Base-by-base conservation (phyloP, 1,140 invertebrate genomes). In the Drosophila pseudoobscura region DNA sequence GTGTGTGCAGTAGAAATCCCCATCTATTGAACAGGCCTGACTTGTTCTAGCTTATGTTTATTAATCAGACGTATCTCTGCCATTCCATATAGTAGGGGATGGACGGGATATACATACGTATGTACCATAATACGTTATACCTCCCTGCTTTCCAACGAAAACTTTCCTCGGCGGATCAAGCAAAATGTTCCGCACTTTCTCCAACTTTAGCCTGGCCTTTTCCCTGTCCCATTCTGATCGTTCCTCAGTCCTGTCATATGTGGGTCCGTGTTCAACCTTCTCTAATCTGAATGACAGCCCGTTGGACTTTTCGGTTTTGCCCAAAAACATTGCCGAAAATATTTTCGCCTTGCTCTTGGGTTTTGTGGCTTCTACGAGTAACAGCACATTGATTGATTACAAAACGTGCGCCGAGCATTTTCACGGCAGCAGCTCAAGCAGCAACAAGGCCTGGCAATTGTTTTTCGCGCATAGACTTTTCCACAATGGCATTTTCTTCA, bases 401-500 rank as follows among this genome's bases (percentile, higher is more conserved):
- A 87, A 87, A 87, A 87, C 82, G 82, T 87, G 82, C 82, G 82
- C 82, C 83, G 62, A 77, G 57, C 80, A 73, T 85, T 87, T 84
- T 80, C 80, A 85, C 82, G 80, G 80, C 80, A 76, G 62, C 74
- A 69, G 39, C 39, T 7, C 7, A 44, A 49, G 26, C 54, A 56
- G 24, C 60, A 73, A 63, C 72, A 73, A 84, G 77, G 69, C 56
- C 26, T 39, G 50, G 69, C 83, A 83, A 88, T 88, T 87, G 83
- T 87, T 87, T 84, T 85, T 85, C 64, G 58, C 69, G 65, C 75
- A 15, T 41, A 53, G 58, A 68, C 56, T 88, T 88, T 87, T 88
- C 83, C 83, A 87, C 83, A 87, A 88, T 88, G 83, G 83, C 83
- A 88, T 87, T 87, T 87, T 87, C 83, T 87, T 87, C 83, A 87